phyloP scores from a whole-genome alignment of 2,113 vertebrate species.

The Oryctolagus cuniculus region mOryCun1.1 NC_091444.1:10694501-10695000 shows the following conservation, averaged over 20 bases:
- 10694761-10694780: background rate
- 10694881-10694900: too few species aligned
- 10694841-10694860: background rate
- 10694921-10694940: too few species aligned
- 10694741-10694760: background rate
- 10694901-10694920: too few species aligned
- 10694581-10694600: background rate
- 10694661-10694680: background rate
- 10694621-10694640: background rate
- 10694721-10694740: background rate
- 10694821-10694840: background rate
- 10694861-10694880: background rate
- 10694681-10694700: background rate
- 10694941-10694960: too few species aligned
- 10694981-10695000: too few species aligned
- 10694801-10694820: background rate
- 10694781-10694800: background rate
- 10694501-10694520: too few species aligned
- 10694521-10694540: too few species aligned
- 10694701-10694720: slow-evolving; percentile 2
- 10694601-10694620: background rate
- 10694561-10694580: background rate
- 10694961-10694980: too few species aligned
- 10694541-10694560: background rate
- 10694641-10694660: background rate